A percentile compares a stretch with the other conserved stretches of the same genome.
Conservation (phyloP, 2,113 vertebrate species). For the Egretta garzetta region DNA sequence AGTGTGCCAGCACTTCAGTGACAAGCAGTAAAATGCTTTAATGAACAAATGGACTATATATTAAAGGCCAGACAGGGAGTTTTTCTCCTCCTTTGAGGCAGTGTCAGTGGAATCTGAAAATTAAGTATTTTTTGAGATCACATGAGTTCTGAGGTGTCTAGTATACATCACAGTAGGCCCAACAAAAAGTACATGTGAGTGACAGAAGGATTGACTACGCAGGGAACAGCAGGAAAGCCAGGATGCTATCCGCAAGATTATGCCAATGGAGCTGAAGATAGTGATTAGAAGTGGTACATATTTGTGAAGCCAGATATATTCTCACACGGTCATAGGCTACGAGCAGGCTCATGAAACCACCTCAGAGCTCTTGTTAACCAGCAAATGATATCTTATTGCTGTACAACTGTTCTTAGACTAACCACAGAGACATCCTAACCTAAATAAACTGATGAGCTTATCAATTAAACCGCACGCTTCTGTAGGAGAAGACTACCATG, state of each 20-base stretch:
- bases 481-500: neutral
- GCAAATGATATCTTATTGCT: neutral
- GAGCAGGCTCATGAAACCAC: neutral
- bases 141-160: neutral
- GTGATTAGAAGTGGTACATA: neutral
- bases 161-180: neutral
- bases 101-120: neutral
- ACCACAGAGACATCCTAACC: neutral
- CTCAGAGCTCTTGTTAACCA: neutral
- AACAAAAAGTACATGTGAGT: neutral
- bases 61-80: neutral
- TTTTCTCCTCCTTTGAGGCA: neutral
- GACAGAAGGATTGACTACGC: neutral
- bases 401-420: neutral
- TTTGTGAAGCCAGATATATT: neutral
- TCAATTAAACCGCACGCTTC: neutral
- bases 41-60: neutral
- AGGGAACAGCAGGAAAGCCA: neutral
- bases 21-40: neutral
- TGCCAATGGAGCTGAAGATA: neutral
- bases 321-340: rapidly evolving
- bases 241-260: neutral
- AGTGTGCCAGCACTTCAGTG: neutral
- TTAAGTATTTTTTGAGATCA: neutral
- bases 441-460: neutral